Base-by-base conservation (phyloP, 2,888 invertebrate genomes). In the Hirtodrosophila trivittata region DNA sequence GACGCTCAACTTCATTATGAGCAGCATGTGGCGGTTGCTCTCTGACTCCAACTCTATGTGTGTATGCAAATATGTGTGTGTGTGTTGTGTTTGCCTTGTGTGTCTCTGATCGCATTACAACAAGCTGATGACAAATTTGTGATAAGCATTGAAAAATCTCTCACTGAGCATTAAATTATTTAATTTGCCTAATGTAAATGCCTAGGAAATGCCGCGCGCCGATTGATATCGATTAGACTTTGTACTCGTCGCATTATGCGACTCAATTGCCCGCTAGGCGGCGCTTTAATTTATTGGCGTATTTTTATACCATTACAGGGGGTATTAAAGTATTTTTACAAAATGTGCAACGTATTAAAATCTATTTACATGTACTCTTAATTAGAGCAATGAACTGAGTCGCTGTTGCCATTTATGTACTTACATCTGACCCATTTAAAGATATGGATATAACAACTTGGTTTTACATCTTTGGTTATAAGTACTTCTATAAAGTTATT, bases 91-190 rank as follows among this genome's bases (percentile, higher is more conserved):
- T 7, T 26, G 13, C 10, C 33, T 12, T 5, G 38, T 49, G 35
- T 30, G 43, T 9, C 10, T 45, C 51, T 46, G 59, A 56, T 62
- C 62, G 78, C 66, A 77, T 75, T 73, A 67, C 84, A 81, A 80
- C 84, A 64, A 75, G 62, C 56, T 50, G 80, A 81, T 81, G 86
- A 86, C 86, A 81, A 86, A 86, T 86, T 73, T 86, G 54, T 74
- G 80, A 81, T 81, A 86, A 86, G 83, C 71, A 42, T 46, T 60
- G 62, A 59, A 59, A 66, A 71, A 71, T 71, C 75, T 70, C 66
- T 65, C 49, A 58, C 49, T 50, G 65, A 26, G 75, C 65, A 70
- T 75, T 58, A 65, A 75, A 65, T 71, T 58, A 71, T 75, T 72
- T 65, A 75, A 81, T 77, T 77, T 64, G 50, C 65, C 70, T 59